Evolutionary conservation across 2,888 invertebrate species (phyloP), one percentile per base, ranked within the genome.

Genomic region (Stenoptilia bipunctidactyla): DNA sequence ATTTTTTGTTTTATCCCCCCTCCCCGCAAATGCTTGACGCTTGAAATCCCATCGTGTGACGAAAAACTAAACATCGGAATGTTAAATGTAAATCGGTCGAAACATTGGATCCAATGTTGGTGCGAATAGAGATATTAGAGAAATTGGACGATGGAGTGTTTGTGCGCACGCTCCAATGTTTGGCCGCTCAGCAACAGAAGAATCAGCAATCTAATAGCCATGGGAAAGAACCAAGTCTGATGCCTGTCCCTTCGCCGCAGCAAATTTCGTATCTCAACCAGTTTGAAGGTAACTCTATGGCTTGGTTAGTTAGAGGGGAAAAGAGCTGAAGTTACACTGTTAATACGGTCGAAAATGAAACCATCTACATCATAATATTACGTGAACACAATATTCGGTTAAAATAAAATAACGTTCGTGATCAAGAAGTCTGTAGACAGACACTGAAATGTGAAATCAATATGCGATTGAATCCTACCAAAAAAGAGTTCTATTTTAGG

Each of bases 161-260:
- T 68, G 85, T 85, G 46, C 69, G 88, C 71, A 67, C 83, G 41
- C 77, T 85, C 51, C 83, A 86, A 85, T 63, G 86, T 74, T 66
- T 85, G 71, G 67, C 85, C 58, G 84, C 76, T 58, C 77, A 73
- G 55, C 79, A 82, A 54, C 76, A 83, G 75, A 83, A 83, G 76
- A 76, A 72, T 50, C 79, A 80, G 57, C 75, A 77, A 48, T 58
- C 66, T 54, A 63, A 64, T 52, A 51, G 61, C 41, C 72, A 71
- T 43, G 86, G 86, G 44, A 93, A 93, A 85, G 94, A 94, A 75
- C 92, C 94, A 40, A 96, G 95, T 74, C 86, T 96, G 63, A 94
- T 96, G 92, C 96, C 96, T 48, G 96, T 97, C 58, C 96, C 97
- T 51, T 96, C 96, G 49, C 97, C 97, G 42, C 96, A 96, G 80